These are phyloP conservation scores for Microctonus aethiopoides DNA, from an alignment of 2,888 invertebrate genomes.

Conservation along the genomic window DNA sequence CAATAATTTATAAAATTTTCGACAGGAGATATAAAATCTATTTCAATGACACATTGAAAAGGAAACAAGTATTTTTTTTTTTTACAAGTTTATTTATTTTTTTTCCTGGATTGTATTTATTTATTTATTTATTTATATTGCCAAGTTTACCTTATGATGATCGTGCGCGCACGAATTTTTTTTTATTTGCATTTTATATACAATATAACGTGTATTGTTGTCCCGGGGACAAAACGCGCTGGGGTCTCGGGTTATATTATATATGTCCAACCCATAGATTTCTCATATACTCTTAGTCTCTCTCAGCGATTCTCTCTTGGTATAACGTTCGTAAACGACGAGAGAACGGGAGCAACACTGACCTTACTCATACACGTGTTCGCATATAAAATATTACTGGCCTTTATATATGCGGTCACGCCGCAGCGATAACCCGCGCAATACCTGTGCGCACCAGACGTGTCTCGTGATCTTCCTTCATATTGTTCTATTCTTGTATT, in stretches of 20 bases:
- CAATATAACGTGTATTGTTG: background rate
- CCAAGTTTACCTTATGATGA: conserved; percentile 6
- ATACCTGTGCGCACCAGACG: conserved; percentile 29
- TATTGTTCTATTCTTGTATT: conserved; percentile 13
- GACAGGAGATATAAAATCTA: background rate
- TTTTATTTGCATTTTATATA: background rate
- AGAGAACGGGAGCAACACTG: conserved; percentile 50
- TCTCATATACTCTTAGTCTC: background rate
- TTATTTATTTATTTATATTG: background rate
- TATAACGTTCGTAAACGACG: conserved; percentile 13
- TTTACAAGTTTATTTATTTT: background rate
- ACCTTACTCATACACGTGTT: conserved; percentile 63
- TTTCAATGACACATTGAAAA: background rate
- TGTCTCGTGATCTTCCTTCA: background rate
- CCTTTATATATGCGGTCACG: conserved; percentile 43
- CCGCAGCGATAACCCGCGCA: conserved; percentile 40
- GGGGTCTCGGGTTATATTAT: background rate
- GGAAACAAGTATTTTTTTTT: background rate
- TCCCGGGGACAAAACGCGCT: background rate
- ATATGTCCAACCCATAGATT: conserved; percentile 3
- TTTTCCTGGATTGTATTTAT: no score
- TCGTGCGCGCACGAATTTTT: conserved; percentile 19
- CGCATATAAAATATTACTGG: conserved; percentile 57
- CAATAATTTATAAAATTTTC: background rate
- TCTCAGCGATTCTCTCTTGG: background rate